A percentile compares a stretch with the other conserved stretches of the same genome.
phyloP scores from a whole-genome alignment of 2,113 vertebrate species.

The Lagopus leucura region DNA sequence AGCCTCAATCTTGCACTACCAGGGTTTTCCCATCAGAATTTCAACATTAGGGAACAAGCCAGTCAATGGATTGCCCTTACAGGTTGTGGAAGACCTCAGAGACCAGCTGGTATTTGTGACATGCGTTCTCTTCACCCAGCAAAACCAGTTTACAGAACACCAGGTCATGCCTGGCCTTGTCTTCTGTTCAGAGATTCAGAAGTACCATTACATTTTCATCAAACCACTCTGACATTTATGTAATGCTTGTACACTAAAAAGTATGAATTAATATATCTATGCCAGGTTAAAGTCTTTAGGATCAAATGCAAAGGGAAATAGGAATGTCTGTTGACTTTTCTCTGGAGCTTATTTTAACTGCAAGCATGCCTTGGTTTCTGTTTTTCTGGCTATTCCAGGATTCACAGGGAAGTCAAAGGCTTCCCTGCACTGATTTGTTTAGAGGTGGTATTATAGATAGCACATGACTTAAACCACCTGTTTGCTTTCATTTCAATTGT shows the following conservation, averaged over 20 bases:
- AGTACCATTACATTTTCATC: slow-evolving; percentile 11
- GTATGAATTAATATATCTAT: neutral
- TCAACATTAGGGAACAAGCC: neutral
- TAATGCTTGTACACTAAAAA: neutral
- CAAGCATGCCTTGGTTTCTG: neutral
- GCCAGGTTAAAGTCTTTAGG: neutral
- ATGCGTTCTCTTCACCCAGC: neutral
- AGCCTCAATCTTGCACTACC: neutral
- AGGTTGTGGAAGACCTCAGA: neutral
- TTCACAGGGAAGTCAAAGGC: neutral
- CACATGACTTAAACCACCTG: neutral
- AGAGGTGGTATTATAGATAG: neutral
- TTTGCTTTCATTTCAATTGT: neutral
- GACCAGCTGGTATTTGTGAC: neutral
- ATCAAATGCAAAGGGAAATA: neutral
- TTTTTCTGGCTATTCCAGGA: neutral
- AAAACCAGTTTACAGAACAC: neutral
- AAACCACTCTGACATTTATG: neutral
- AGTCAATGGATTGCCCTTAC: neutral
- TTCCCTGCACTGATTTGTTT: neutral
- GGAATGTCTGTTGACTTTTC: neutral
- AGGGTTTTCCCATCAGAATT: fast-evolving
- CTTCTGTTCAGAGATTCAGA: neutral
- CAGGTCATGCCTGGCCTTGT: neutral
- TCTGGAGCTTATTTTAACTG: neutral